Evolutionary conservation across 2,888 invertebrate species (phyloP).

Genomic region (Trisateles emortualis): DNA sequence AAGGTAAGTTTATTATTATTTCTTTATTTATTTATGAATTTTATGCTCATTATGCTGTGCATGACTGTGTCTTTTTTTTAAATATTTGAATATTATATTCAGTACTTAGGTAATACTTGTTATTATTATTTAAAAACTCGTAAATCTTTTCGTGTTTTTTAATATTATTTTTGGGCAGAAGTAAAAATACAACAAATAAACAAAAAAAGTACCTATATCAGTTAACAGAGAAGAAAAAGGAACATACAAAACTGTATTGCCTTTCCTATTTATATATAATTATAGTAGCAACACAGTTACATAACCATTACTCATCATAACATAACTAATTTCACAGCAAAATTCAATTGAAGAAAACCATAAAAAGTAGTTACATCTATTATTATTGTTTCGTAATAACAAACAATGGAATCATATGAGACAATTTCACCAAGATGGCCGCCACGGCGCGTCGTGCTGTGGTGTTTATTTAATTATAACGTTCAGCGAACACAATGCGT

Average conservation of each 20-base stretch:
- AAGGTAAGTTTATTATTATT: neutral
- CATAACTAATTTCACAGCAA: constrained; percentile 1
- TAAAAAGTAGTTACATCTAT: neutral
- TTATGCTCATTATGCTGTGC: neutral
- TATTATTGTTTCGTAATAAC: neutral
- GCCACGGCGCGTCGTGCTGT: no score
- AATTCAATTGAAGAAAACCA: constrained; percentile 1
- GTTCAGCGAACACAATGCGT: neutral
- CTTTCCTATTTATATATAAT: no score
- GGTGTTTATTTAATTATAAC: constrained; percentile 2
- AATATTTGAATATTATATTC: neutral
- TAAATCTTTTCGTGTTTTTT: no score
- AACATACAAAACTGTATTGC: no score
- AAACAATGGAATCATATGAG: neutral
- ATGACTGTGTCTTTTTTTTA: neutral
- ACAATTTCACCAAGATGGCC: neutral
- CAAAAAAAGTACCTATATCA: no score
- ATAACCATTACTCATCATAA: neutral
- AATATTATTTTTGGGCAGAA: no score
- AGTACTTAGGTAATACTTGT: no score
- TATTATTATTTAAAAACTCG: no score
- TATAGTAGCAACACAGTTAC: no score
- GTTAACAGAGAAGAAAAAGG: no score
- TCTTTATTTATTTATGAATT: neutral
- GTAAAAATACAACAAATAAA: no score